Conservation (phyloP, 1,140 invertebrate species). For the Camponotus vicinus region DNA sequence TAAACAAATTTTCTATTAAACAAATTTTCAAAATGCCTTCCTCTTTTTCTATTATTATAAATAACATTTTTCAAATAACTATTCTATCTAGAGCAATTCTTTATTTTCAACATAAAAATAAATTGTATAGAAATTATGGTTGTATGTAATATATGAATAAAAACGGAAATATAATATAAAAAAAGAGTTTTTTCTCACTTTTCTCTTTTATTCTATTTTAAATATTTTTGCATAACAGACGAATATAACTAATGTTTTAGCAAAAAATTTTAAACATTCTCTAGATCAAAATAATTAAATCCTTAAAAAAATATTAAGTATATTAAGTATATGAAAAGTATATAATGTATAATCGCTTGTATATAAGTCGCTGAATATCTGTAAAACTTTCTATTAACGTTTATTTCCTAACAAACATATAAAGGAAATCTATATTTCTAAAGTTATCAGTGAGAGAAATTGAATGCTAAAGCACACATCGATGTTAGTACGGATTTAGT, state of each 20-base stretch:
- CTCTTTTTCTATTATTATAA: not conserved
- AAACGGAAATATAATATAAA: not conserved
- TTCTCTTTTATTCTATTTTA: not conserved
- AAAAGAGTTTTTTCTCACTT: not conserved
- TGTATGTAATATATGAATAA: not conserved
- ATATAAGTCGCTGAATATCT: not conserved
- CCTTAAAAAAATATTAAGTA: not conserved
- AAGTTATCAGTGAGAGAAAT: not conserved
- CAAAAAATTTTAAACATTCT: not conserved
- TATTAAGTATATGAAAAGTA: no score
- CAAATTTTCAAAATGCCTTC: not conserved
- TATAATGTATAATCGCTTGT: not conserved
- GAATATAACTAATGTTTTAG: not conserved
- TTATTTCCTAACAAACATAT: constrained; percentile 17
- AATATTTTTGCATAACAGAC: not conserved
- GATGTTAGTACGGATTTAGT: constrained; percentile 29
- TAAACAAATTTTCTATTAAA: not conserved
- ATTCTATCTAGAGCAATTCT: not conserved
- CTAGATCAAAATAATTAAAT: not conserved
- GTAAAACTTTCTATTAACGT: not conserved
- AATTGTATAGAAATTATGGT: not conserved
- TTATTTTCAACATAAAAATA: not conserved
- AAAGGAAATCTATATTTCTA: constrained; percentile 57
- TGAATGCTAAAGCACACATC: not conserved
- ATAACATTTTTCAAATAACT: not conserved